Evolutionary conservation across 1,140 invertebrate genomes (phyloP).

Genomic region (Drosophila murphyi): DNA sequence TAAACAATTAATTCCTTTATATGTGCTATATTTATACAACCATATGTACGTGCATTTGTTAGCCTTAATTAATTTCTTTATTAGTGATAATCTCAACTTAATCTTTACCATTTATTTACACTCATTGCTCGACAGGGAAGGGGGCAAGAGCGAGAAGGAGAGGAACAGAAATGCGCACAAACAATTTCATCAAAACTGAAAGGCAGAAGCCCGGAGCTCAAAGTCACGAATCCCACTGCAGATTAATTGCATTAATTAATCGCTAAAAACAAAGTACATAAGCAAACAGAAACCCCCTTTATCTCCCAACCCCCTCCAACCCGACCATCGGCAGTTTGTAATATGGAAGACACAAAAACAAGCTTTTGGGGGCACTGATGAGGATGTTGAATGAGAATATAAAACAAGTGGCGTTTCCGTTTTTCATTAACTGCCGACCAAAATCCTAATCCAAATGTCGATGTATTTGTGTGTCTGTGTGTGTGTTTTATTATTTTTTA

Average conservation of each 20-base stretch:
- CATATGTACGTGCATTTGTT: not conserved
- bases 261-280: slow-evolving; percentile 77
- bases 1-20: slow-evolving; percentile 2
- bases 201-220: slow-evolving; percentile 20
- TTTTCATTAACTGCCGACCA: slow-evolving; percentile 74
- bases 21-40: not conserved
- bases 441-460: slow-evolving; percentile 60
- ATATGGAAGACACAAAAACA: slow-evolving; percentile 47
- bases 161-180: slow-evolving; percentile 71
- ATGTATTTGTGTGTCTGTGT: not conserved
- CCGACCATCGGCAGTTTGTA: slow-evolving; percentile 28
- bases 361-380: slow-evolving; percentile 29
- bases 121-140: slow-evolving; percentile 28
- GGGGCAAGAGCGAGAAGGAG: slow-evolving; percentile 41
- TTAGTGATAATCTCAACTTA: slow-evolving; percentile 75
- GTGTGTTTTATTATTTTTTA: slow-evolving; percentile 30
- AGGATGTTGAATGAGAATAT: slow-evolving; percentile 44
- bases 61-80: slow-evolving; percentile 68
- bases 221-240: slow-evolving; percentile 55
- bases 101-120: slow-evolving; percentile 76
- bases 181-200: slow-evolving; percentile 68
- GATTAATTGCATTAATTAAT: slow-evolving; percentile 83
- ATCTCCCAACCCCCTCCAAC: not conserved
- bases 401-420: slow-evolving; percentile 80
- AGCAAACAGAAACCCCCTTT: slow-evolving; percentile 50